Conservation (phyloP, 1,140 invertebrate species). For the Lycorma delicatula region DNA sequence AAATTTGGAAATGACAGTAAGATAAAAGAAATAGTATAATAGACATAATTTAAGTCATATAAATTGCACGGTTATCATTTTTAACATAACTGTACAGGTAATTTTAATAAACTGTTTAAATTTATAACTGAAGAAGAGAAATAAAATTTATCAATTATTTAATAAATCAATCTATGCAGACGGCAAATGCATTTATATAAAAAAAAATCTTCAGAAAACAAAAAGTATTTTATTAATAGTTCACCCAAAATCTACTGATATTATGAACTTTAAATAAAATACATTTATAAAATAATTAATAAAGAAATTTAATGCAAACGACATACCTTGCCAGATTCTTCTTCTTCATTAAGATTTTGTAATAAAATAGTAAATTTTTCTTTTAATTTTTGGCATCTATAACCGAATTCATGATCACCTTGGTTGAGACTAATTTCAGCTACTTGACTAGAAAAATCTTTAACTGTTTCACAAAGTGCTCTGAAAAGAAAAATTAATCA, state of each 20-base stretch:
- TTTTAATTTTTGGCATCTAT: conserved; percentile 64
- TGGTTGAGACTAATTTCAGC: conserved; percentile 46
- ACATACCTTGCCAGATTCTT: conserved; percentile 19
- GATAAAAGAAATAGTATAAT: no score
- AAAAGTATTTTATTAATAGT: no score
- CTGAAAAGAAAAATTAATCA: conserved; percentile 33
- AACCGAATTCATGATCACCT: conserved; percentile 50
- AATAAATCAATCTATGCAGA: neutral
- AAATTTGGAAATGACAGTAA: no score
- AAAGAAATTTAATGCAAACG: neutral
- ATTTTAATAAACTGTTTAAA: no score
- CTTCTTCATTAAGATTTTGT: conserved; percentile 60
- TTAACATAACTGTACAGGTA: no score
- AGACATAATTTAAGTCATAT: no score
- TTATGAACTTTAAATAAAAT: neutral
- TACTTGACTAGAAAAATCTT: conserved; percentile 61
- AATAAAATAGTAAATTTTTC: conserved; percentile 69
- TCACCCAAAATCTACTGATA: no score
- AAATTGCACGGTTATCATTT: no score
- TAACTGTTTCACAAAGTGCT: conserved; percentile 69
- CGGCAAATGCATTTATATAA: no score
- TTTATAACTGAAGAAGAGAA: neutral
- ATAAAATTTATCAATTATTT: neutral
- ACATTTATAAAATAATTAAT: neutral
- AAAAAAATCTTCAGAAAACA: no score